Conservation (phyloP, 2,797 vertebrate genomes). For the Pangasius djambal region DNA sequence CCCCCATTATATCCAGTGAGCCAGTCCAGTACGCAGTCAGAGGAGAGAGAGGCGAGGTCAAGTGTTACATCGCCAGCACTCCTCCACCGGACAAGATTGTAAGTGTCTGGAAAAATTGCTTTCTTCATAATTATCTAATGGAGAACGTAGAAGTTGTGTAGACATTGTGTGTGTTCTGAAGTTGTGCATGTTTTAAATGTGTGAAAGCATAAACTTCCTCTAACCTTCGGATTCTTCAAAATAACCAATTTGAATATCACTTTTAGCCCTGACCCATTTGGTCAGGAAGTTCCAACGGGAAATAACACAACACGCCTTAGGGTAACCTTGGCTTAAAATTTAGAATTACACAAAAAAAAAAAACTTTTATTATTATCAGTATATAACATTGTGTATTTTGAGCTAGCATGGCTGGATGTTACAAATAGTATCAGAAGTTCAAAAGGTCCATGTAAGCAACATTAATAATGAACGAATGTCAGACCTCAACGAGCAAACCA, state of each 20-base stretch:
- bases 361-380: background rate
- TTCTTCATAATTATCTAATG: background rate
- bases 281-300: background rate
- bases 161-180: background rate
- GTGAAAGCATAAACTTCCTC: background rate
- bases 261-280: background rate
- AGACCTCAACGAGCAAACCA: constrained; percentile 2
- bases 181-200: background rate
- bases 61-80: constrained; percentile 92
- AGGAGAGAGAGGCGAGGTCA: constrained; percentile 89
- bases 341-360: background rate
- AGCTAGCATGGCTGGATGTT: background rate
- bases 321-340: constrained; percentile 6
- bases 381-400: background rate
- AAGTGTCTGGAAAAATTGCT: constrained; percentile 68
- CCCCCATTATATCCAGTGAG: constrained; percentile 95
- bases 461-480: constrained; percentile 35
- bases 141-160: background rate
- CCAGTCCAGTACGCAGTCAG: constrained; percentile 84
- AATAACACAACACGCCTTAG: background rate
- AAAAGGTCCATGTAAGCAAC: constrained; percentile 12
- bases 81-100: constrained; percentile 94
- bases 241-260: background rate
- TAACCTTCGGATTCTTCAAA: background rate
- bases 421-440: constrained; percentile 10